Conservation (phyloP, 2,797 vertebrate species). For the Cryptoprocta ferox region DNA sequence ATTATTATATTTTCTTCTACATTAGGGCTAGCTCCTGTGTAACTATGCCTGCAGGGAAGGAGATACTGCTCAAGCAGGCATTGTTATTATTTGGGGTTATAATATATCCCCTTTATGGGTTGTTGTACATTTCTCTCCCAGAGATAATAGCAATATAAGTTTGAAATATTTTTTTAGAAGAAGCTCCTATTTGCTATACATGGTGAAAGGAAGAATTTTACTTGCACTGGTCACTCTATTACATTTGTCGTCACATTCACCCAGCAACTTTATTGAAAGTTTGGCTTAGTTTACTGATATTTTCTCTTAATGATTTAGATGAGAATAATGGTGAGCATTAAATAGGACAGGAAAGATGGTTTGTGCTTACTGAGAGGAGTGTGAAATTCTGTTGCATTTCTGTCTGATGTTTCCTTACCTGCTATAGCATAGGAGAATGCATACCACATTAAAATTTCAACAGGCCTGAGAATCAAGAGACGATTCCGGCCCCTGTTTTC, state of each 20-base stretch:
- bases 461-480: background rate
- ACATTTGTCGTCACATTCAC: background rate
- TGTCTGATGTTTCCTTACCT: background rate
- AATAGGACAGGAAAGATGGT: background rate
- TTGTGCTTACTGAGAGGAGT: background rate
- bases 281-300: background rate
- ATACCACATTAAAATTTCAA: background rate
- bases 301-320: slow-evolving; percentile 22
- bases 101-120: slow-evolving; percentile 46
- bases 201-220: background rate
- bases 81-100: slow-evolving; percentile 39
- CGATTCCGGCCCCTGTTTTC: background rate
- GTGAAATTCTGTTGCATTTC: background rate
- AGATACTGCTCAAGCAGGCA: slow-evolving; percentile 54
- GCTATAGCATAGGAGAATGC: background rate
- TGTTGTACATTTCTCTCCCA: slow-evolving; percentile 68
- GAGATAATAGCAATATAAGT: slow-evolving; percentile 67
- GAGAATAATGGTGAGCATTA: background rate
- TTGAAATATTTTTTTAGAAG: slow-evolving; percentile 52
- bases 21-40: background rate
- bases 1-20: slow-evolving; percentile 9
- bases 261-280: background rate
- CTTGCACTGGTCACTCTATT: background rate
- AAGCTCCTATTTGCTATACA: slow-evolving; percentile 56
- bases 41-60: background rate